Evolutionary conservation across 2,797 vertebrate genomes (phyloP).

Genomic region (Carapus acus): DNA sequence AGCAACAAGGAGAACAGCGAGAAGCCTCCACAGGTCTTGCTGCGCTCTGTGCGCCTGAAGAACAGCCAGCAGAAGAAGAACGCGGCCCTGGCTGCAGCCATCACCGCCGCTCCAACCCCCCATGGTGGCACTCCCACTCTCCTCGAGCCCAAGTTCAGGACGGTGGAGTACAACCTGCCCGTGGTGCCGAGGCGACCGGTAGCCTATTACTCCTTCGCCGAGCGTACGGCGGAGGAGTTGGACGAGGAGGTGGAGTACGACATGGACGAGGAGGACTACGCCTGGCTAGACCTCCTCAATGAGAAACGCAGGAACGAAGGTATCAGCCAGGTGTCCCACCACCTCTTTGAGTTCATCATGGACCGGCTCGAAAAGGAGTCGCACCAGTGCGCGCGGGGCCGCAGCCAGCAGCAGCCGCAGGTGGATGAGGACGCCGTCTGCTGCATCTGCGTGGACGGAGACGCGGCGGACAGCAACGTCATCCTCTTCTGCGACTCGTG

Average conservation of each 20-base stretch:
- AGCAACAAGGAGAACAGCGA: constrained; percentile 98
- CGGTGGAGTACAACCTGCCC: constrained; percentile 92
- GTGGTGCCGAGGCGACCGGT: constrained; percentile 84
- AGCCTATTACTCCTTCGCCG: constrained; percentile 83
- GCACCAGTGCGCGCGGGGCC: constrained; percentile 82
- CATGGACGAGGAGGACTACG: constrained; percentile 98
- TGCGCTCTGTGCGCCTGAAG: constrained; percentile 87
- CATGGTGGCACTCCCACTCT: constrained; percentile 67
- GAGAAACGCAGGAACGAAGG: constrained; percentile 88
- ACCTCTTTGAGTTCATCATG: constrained; percentile 96
- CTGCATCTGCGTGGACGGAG: constrained; percentile 98
- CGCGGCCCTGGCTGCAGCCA: constrained; percentile 63
- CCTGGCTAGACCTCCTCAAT: constrained; percentile 93
- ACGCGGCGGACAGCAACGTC: constrained; percentile 94
- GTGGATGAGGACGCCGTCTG: constrained; percentile 97
- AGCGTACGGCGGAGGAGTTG: constrained; percentile 88
- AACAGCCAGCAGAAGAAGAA: constrained; percentile 89
- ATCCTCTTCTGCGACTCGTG: constrained; percentile 97
- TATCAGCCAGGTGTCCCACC: constrained; percentile 86
- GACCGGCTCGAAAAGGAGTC: constrained; percentile 98
- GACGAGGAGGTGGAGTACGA: constrained; percentile 97
- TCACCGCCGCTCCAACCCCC: constrained; percentile 63
- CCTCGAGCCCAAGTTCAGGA: constrained; percentile 85
- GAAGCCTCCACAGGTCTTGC: constrained; percentile 82
- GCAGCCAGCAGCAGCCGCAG: constrained; percentile 80